Base-by-base conservation (phyloP, 2,113 vertebrate species). In the Tragelaphus strepsiceros region DNA sequence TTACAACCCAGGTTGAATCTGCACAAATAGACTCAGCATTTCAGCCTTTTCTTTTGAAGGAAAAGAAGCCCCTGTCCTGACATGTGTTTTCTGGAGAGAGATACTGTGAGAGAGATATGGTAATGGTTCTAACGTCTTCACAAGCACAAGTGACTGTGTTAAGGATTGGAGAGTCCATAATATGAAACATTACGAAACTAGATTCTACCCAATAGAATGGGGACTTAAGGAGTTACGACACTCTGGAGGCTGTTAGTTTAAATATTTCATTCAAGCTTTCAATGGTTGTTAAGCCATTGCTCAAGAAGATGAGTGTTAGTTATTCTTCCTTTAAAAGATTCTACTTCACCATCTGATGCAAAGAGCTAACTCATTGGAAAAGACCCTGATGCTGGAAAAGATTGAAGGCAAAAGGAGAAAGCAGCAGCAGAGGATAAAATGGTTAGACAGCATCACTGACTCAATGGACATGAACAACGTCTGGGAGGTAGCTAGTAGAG, bases 291-390 rank as follows among this genome's bases (percentile, higher is more conserved):
- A 94, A 64, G 62, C 62, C 81, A 84, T 58, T 35, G 86, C 56
- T 80, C 62, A 71, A 88, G 56, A 39, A 46, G n/a, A 89, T 62
- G 58, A 54, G 87, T 77, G n/a, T 91, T 88, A 43, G 43, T 90
- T 94, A 88, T 32, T 90, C 54, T 43, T 89, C 88, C 39, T 97
- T 89, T 89, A 26, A 95, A 95, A 86, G 94, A 90, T 88, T 67
- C 78, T 77, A 67, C 85, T 94, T 88, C 12, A 24, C 77, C 81
- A 83, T 78, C 39, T 77, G 22, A 43, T 43, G 71, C 35, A 43
- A 26, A 77, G 39, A 26, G 22, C 39, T 22, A 0, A 4, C 39
- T 77, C 71, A 24, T 2, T 26, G 39, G 12, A 43, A 77, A 77
- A 77, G 71, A 77, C 71, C 71, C 22, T 26, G 71, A 77, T 43